Conservation (phyloP, 2,888 invertebrate species). For the Tortricodes alternella region DNA sequence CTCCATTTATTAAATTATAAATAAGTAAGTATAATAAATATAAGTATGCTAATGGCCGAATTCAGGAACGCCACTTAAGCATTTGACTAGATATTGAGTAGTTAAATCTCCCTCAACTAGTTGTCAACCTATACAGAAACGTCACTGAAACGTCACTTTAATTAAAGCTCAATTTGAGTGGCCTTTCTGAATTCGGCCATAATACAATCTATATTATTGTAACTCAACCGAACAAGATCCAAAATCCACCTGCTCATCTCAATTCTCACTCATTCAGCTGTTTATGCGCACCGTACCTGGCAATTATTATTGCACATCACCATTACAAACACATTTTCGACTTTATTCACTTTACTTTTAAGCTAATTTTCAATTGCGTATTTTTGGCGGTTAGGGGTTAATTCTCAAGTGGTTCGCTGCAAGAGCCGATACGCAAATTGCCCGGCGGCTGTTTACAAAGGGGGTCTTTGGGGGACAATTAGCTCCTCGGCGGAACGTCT, state of each 20-base stretch:
- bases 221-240: not conserved
- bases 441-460: slow-evolving; percentile 71
- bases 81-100: no score
- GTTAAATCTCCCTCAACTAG: no score
- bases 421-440: slow-evolving; percentile 66
- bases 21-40: no score
- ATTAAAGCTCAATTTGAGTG: no score
- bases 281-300: slow-evolving; percentile 42
- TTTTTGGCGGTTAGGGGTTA: not conserved
- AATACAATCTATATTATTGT: not conserved
- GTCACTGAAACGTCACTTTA: no score
- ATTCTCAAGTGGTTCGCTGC: slow-evolving; percentile 31
- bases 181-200: no score
- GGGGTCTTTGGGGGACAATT: slow-evolving; percentile 50
- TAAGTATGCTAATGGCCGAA: no score
- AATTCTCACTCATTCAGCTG: slow-evolving; percentile 9
- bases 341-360: not conserved
- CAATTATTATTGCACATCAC: slow-evolving; percentile 58
- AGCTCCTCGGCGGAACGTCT: slow-evolving; percentile 35
- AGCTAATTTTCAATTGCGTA: not conserved
- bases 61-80: no score
- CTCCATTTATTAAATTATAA: no score
- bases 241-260: slow-evolving; percentile 8
- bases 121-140: no score
- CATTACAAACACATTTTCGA: slow-evolving; percentile 9